Evolutionary conservation across 2,888 invertebrate species (phyloP).

Genomic region (Piscicola geometra): DNA sequence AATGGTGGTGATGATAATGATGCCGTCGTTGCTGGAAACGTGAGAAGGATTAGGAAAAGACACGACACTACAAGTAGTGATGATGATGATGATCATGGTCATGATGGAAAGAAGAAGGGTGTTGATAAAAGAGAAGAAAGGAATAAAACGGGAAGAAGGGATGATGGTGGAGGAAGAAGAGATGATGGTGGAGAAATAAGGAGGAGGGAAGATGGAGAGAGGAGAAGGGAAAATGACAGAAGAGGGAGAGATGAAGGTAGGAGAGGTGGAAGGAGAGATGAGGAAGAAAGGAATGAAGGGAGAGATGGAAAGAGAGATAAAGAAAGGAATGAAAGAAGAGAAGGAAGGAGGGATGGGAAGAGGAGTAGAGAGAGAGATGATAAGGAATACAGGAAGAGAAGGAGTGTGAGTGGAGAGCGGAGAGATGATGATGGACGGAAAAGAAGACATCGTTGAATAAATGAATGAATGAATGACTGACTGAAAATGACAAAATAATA

Average conservation of each 20-base stretch:
- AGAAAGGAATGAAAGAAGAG: not conserved
- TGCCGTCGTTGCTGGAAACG: too few relatives aligned
- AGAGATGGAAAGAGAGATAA: slow-evolving; percentile 6
- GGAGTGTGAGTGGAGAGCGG: not conserved
- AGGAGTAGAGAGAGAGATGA: not conserved
- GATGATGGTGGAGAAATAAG: not conserved
- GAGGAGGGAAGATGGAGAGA: not conserved
- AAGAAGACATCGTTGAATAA: too few relatives aligned
- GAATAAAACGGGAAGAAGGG: not conserved
- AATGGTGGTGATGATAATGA: too few relatives aligned
- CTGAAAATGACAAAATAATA: too few relatives aligned
- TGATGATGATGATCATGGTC: not conserved
- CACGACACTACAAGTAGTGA: slow-evolving; percentile 6
- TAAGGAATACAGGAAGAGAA: not conserved
- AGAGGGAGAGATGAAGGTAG: not conserved
- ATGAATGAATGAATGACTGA: too few relatives aligned
- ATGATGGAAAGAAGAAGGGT: not conserved
- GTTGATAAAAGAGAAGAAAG: not conserved
- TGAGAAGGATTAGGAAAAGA: not conserved
- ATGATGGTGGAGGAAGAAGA: not conserved
- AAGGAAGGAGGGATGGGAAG: not conserved
- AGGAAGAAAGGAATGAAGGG: not conserved
- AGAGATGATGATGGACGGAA: not conserved
- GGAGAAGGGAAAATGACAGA: not conserved
- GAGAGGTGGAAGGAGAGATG: not conserved